Evolutionary conservation across 2,113 vertebrate genomes (phyloP), one percentile per base, ranked within the genome.

Genomic region (Sylvia atricapilla): DNA sequence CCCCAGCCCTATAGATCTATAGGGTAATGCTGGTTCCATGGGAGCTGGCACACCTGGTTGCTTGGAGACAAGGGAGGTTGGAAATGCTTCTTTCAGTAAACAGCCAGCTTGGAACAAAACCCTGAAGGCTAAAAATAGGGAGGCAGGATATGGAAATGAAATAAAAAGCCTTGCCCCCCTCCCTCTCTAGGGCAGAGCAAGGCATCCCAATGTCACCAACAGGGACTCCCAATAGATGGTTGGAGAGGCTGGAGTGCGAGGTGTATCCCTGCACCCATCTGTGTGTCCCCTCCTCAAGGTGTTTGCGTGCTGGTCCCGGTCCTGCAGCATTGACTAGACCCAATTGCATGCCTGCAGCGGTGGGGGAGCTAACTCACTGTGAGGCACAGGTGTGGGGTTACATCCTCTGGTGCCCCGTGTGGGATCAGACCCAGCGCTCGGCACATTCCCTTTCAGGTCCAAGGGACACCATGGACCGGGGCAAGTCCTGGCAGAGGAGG

Each of bases 41-140:
- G 73, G 72, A 95, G 89, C 91, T 85, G 94, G 55, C 94, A 96
- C 92, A 96, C 96, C 96, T 96, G 96, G 95, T 96, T 96, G 95
- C 96, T 84, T 95, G 88, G 96, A 95, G 90, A 96, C 95, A 90
- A 87, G 85, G 44, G 67, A 94, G 92, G 63, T 56, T 96, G 92
- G 79, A 95, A 96, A 94, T 88, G 70, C 82, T 96, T 56, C 82
- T 96, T 92, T 67, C 96, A 95, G 96, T 96, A 96, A 96, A 96
- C 95, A 96, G 90, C 82, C 70, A 93, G 94, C 85, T 70, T 95
- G 79, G 96, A 96, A 96, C 96, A 96, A 96, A 96, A 96, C 76
- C 85, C 90, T 2, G 7, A 93, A 88, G 76, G 90, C 95, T 95
- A 96, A 96, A 96, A 96, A 96, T 94, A 96, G 96, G 92, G 79